Evolutionary conservation across 2,797 vertebrate genomes (phyloP).

Genomic region (Etheostoma nigrum): DNA sequence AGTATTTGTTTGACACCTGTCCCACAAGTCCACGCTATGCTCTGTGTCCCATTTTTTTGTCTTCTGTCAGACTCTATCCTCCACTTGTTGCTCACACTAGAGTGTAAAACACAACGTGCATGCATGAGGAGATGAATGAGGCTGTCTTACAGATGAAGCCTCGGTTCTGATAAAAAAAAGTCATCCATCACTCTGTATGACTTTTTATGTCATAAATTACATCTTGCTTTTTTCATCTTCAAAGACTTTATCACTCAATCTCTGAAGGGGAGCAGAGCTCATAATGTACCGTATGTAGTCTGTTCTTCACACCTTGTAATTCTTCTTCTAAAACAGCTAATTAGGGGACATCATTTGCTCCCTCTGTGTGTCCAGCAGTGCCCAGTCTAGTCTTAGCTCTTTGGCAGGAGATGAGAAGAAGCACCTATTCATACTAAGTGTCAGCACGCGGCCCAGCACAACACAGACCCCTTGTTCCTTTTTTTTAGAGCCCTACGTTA

Average conservation of each 20-base stretch:
- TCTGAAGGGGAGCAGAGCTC: conserved; percentile 42
- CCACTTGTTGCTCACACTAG: conserved; percentile 1
- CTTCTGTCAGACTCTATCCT: conserved; percentile 2
- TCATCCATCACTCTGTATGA: conserved; percentile 47
- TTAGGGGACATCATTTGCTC: conserved; percentile 63
- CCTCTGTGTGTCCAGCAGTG: conserved; percentile 73
- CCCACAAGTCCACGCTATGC: neutral
- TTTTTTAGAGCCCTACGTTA: conserved; percentile 32
- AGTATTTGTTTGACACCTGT: conserved; percentile 5
- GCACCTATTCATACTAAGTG: conserved; percentile 57
- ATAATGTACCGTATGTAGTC: conserved; percentile 45
- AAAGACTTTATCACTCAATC: conserved; percentile 62
- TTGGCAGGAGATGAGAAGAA: conserved; percentile 32
- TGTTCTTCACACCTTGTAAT: conserved; percentile 71
- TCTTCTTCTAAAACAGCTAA: conserved; percentile 67
- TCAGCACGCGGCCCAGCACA: conserved; percentile 71
- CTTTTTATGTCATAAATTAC: conserved; percentile 15
- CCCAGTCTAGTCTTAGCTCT: conserved; percentile 38
- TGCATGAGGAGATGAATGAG: conserved; percentile 35
- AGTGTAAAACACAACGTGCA: conserved; percentile 33
- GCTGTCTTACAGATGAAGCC: conserved; percentile 46
- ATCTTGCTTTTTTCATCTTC: conserved; percentile 31
- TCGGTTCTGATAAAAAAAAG: conserved; percentile 39
- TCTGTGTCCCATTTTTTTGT: neutral
- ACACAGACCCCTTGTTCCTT: conserved; percentile 71